Evolutionary conservation across 2,888 invertebrate species (phyloP).

Genomic region (Spialia ferax): DNA sequence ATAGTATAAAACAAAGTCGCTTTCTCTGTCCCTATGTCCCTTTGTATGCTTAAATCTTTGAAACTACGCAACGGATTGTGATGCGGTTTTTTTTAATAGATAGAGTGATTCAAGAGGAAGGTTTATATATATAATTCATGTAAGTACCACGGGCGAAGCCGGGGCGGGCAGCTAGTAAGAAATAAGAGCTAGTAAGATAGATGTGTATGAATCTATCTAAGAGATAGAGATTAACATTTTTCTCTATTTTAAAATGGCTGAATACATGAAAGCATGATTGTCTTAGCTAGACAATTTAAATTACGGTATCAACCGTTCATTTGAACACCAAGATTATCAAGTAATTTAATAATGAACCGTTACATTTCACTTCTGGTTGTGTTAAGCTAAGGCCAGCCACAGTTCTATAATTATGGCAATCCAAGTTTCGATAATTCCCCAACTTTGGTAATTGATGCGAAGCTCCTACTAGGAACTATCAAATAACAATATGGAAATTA

Average conservation of each 20-base stretch:
- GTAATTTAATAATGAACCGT: background rate
- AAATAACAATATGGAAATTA: constrained; percentile 37
- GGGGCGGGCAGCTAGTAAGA: no score
- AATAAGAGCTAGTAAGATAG: no score
- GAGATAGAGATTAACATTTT: no score
- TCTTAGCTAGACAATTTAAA: background rate
- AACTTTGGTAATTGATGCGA: constrained; percentile 36
- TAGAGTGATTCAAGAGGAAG: no score
- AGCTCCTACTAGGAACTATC: constrained; percentile 33
- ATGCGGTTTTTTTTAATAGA: no score
- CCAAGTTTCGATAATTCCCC: constrained; percentile 34
- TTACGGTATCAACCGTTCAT: constrained; percentile 11
- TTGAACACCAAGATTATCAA: background rate
- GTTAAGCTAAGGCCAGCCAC: constrained; percentile 27
- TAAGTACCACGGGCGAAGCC: no score
- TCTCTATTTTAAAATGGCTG: background rate
- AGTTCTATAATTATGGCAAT: constrained; percentile 37
- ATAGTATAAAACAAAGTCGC: no score
- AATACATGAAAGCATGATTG: background rate
- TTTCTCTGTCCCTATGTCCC: no score
- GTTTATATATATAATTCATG: no score
- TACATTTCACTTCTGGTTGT: constrained; percentile 15
- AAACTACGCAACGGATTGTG: no score
- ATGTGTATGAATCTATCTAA: no score
- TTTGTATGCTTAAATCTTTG: no score